A percentile compares a stretch with the other conserved stretches of the same genome.
phyloP scores from a whole-genome alignment of 2,113 vertebrate genomes.

The Enhydra lutris region DNA sequence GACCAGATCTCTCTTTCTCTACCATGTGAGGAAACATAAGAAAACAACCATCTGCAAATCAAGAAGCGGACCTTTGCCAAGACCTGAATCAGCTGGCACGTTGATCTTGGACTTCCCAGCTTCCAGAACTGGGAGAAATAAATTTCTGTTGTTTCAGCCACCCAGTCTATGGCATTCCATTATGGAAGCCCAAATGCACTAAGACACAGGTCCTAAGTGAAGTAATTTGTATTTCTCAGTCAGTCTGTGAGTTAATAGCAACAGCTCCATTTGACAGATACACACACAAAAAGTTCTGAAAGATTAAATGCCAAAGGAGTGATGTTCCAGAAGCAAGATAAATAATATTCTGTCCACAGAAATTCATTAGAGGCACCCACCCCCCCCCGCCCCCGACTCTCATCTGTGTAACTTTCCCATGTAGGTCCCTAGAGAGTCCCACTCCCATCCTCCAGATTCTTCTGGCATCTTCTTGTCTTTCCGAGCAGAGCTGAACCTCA shows the following conservation, averaged over 20 bases:
- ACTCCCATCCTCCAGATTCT: neutral
- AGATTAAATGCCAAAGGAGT: neutral
- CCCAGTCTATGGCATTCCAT: neutral
- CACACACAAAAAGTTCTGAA: neutral
- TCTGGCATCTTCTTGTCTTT: neutral
- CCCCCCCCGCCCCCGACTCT: too few relatives aligned
- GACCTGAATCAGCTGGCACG: accelerated
- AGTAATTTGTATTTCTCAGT: neutral
- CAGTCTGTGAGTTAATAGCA: accelerated
- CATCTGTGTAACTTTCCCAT: accelerated
- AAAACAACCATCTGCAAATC: too few relatives aligned
- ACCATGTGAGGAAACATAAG: neutral
- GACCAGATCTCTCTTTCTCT: neutral
- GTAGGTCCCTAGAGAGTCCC: accelerated
- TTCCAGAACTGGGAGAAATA: neutral
- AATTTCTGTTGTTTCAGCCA: neutral
- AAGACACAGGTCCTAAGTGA: neutral
- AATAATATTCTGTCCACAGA: neutral
- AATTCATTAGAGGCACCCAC: accelerated
- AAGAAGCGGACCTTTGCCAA: neutral
- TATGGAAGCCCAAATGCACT: neutral
- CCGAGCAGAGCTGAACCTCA: neutral
- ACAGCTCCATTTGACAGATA: neutral
- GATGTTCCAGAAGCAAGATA: accelerated
- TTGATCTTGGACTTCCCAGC: neutral